Evolutionary conservation across 2,888 invertebrate species (phyloP).

Genomic region (Thysanoteuthis rhombus): DNA sequence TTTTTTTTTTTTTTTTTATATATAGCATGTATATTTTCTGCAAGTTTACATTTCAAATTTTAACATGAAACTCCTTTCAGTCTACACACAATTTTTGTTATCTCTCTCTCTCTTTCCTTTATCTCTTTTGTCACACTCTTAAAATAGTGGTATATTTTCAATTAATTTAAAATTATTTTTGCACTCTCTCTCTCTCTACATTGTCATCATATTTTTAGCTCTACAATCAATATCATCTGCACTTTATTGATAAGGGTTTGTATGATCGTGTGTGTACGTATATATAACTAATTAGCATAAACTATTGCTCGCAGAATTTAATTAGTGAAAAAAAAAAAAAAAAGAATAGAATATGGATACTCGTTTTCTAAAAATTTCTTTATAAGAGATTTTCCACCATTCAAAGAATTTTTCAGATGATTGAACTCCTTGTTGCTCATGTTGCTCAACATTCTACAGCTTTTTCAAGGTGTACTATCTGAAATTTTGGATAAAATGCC

Average conservation of each 20-base stretch:
- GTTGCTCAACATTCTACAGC: too few relatives aligned
- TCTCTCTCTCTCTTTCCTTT: background rate
- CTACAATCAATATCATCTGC: background rate
- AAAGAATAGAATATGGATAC: too few relatives aligned
- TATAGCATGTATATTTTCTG: constrained; percentile 12
- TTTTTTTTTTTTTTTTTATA: background rate
- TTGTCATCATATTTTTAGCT: background rate
- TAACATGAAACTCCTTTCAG: background rate
- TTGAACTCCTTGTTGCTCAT: too few relatives aligned
- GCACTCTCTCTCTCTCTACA: background rate
- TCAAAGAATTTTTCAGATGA: too few relatives aligned
- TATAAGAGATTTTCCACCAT: too few relatives aligned
- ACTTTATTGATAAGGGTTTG: background rate
- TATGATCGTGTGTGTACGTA: background rate
- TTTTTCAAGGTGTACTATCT: too few relatives aligned
- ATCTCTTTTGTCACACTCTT: background rate
- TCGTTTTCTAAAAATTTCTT: too few relatives aligned
- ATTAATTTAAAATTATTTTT: background rate
- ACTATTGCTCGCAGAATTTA: too few relatives aligned
- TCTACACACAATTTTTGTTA: background rate
- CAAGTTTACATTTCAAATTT: constrained; percentile 12
- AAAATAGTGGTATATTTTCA: background rate
- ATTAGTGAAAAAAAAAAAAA: too few relatives aligned
- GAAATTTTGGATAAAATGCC: too few relatives aligned
- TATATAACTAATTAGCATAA: background rate